Evolutionary conservation across 2,888 invertebrate genomes (phyloP).

Genomic region (Parasteatoda lunata): DNA sequence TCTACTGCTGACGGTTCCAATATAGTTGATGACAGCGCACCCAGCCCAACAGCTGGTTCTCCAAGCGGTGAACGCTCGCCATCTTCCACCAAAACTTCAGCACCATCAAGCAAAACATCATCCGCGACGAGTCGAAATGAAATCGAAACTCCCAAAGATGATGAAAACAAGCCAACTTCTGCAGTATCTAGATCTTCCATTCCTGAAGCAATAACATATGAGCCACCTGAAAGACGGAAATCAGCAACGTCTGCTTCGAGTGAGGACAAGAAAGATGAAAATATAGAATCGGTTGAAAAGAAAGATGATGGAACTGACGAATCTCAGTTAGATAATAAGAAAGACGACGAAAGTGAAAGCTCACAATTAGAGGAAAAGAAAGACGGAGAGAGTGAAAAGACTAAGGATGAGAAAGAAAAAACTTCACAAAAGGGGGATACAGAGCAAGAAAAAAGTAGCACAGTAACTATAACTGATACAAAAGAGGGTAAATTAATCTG

Average conservation of each 20-base stretch:
- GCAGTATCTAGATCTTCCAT: slow-evolving; percentile 55
- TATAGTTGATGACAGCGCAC: slow-evolving; percentile 11
- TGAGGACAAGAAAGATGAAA: slow-evolving; percentile 1
- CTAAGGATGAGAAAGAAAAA: not conserved
- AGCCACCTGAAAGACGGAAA: slow-evolving; percentile 54
- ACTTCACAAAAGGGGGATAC: not conserved
- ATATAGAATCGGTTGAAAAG: not conserved
- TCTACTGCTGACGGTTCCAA: not conserved
- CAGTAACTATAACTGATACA: not conserved
- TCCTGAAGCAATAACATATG: slow-evolving; percentile 52
- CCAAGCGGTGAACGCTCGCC: slow-evolving; percentile 8
- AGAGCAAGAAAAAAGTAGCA: slow-evolving; percentile 4
- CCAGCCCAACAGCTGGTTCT: not conserved
- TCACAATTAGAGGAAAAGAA: slow-evolving; percentile 13
- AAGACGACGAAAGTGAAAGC: slow-evolving; percentile 3
- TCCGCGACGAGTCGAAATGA: slow-evolving; percentile 19
- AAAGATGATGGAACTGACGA: slow-evolving; percentile 1
- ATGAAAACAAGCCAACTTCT: slow-evolving; percentile 39
- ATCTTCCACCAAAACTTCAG: slow-evolving; percentile 14
- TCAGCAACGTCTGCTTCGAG: slow-evolving; percentile 34
- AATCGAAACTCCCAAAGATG: not conserved
- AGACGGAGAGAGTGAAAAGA: not conserved
- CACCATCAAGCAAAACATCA: slow-evolving; percentile 28
- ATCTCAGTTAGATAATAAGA: not conserved
- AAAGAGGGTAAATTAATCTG: too few species aligned